phyloP scores from a whole-genome alignment of 2,888 invertebrate species.

The Apamea monoglypha region DNA sequence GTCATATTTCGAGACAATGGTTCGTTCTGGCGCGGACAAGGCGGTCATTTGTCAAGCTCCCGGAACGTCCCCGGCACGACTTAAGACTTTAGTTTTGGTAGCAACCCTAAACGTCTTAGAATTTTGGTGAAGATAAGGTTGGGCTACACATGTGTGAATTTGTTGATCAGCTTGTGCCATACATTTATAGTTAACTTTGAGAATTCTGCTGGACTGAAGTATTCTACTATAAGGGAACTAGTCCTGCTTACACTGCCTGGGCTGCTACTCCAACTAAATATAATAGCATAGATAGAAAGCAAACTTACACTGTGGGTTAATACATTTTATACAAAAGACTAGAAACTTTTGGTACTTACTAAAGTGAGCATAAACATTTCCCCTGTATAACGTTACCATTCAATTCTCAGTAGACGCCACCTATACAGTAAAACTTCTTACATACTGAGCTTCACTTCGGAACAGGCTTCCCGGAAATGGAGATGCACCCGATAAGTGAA shows the following conservation, averaged over 20 bases:
- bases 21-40: constrained; percentile 64
- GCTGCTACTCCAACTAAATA: not conserved
- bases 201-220: not conserved
- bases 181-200: not conserved
- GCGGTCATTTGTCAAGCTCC: constrained; percentile 70
- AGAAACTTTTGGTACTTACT: not conserved
- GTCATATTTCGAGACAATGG: constrained; percentile 73
- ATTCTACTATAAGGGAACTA: not conserved
- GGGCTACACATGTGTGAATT: constrained; percentile 15
- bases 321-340: not conserved
- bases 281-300: not conserved
- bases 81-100: constrained; percentile 50
- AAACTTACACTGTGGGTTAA: not conserved
- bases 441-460: constrained; percentile 4
- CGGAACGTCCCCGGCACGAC: constrained; percentile 51
- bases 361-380: not conserved
- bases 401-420: not conserved
- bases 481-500: constrained; percentile 49
- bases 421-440: constrained; percentile 6
- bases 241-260: not conserved
- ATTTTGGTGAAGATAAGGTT: constrained; percentile 33
- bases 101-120: constrained; percentile 59
- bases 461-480: constrained; percentile 44
- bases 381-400: not conserved
- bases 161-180: not conserved